These are phyloP conservation scores for Pterostichus madidus DNA, from an alignment of 2,888 invertebrate species.

Conservation along the genomic window DNA sequence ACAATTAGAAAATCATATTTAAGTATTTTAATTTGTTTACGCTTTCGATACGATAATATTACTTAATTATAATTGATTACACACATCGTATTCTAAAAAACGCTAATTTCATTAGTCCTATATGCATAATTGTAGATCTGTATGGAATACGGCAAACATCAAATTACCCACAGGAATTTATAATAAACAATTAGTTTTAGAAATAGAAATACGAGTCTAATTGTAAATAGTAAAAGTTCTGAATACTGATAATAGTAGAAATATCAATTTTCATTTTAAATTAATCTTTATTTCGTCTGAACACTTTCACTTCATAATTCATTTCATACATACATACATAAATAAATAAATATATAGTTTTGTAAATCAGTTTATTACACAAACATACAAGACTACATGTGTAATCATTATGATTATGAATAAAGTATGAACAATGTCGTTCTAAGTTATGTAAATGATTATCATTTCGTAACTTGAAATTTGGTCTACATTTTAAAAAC, in stretches of 20 bases:
- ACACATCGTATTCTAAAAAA: slow-evolving; percentile 16
- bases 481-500: too few species aligned
- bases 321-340: not conserved
- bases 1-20: slow-evolving; percentile 30
- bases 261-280: slow-evolving; percentile 33
- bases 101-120: slow-evolving; percentile 5
- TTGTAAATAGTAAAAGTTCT: slow-evolving; percentile 33
- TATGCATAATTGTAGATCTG: slow-evolving; percentile 10
- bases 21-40: slow-evolving; percentile 46
- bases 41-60: slow-evolving; percentile 34
- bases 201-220: slow-evolving; percentile 17
- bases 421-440: too few species aligned
- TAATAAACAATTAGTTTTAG: slow-evolving; percentile 24
- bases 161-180: slow-evolving; percentile 21
- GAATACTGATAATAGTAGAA: not conserved
- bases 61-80: slow-evolving; percentile 36
- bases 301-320: slow-evolving; percentile 30
- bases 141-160: slow-evolving; percentile 3
- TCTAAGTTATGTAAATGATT: too few species aligned
- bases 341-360: not conserved
- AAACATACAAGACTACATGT: not conserved
- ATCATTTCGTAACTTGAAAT: too few species aligned
- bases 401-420: not conserved
- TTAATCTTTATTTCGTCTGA: slow-evolving; percentile 19
- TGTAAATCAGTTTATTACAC: not conserved